Conservation (phyloP, 2,113 vertebrate species). For the Coreoperca whiteheadi region DNA sequence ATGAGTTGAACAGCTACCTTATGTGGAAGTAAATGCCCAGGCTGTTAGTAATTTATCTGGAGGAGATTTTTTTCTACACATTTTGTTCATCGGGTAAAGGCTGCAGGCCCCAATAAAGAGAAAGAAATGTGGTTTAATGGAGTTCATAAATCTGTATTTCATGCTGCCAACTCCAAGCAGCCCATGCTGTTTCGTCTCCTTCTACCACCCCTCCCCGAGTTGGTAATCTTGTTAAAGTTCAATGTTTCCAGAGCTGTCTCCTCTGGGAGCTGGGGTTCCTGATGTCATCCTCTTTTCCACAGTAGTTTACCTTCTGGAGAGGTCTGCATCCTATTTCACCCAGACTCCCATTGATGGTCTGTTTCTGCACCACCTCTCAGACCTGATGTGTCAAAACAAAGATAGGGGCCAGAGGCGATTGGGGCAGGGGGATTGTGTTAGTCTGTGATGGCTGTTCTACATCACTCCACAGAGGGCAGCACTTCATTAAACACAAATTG, state of each 20-base stretch:
- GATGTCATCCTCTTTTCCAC: constrained; percentile 67
- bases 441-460: constrained; percentile 64
- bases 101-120: constrained; percentile 82
- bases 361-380: constrained; percentile 42
- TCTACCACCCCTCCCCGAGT: constrained; percentile 49
- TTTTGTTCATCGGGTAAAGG: constrained; percentile 75
- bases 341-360: constrained; percentile 30
- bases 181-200: constrained; percentile 66
- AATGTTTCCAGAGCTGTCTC: constrained; percentile 73
- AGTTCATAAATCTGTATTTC: constrained; percentile 86
- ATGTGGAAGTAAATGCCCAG: constrained; percentile 62
- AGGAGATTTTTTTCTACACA: constrained; percentile 55
- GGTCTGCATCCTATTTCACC: constrained; percentile 49
- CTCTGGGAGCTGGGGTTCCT: constrained; percentile 58
- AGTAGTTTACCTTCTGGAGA: constrained; percentile 54
- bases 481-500: constrained; percentile 84
- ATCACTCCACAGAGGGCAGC: constrained; percentile 74
- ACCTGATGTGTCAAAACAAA: constrained; percentile 28
- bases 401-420: constrained; percentile 3
- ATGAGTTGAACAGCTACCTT: constrained; percentile 52
- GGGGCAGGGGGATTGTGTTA: constrained; percentile 15
- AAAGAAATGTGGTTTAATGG: constrained; percentile 82
- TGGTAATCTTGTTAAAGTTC: constrained; percentile 81
- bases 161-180: constrained; percentile 77
- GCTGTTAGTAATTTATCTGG: constrained; percentile 81